Evolutionary conservation across 2,113 vertebrate species (phyloP), one percentile per base, ranked within the genome.

Genomic region (Heterotis niloticus): DNA sequence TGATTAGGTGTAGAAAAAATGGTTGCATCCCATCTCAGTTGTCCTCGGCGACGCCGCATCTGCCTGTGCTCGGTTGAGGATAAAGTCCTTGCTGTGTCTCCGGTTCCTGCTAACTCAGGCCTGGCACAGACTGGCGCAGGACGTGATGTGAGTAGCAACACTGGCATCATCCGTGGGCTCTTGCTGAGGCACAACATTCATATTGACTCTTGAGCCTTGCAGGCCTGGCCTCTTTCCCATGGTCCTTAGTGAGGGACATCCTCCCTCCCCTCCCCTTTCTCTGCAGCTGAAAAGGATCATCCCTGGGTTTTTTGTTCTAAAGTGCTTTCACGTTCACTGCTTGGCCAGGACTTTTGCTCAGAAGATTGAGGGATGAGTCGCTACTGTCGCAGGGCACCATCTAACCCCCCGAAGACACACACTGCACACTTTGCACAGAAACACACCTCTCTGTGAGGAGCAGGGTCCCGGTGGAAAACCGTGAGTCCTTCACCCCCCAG

Each of bases 321-420:
- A 75, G 56, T 17, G 18, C 18, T 77, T 66, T 77, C 75, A 77
- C 75, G 34, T 77, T 77, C 23, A 64, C 26, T 17, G 1, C 26
- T 24, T 26, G 75, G 64, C 64, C 14, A 62, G 44, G 75, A 66
- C 64, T 52, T 44, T 65, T 54, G n/a, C 75, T 62, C 65, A 77
- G 54, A 44, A 18, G 5, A 52, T 64, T 52, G 34, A 23, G 34
- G 60, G 51, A 29, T 44, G 29, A 34, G 28, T 59, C 29, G 34
- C 29, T 9, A 0, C 7, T 18, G 34, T 7, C 7, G 34, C 34
- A 44, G 14, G 16, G 18, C n/a, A 28, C 71, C 23, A 5, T 23
- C 23, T 52, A 13, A n/a, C 1, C 7, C 72, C 24, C 10, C 11
- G 24, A 57, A 34, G n/a, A 4, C 34, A 44, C 34, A 44, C 34